These are phyloP conservation scores for Tragelaphus eurycerus DNA, from an alignment of 2,797 vertebrate species.

Conservation along the genomic window DNA sequence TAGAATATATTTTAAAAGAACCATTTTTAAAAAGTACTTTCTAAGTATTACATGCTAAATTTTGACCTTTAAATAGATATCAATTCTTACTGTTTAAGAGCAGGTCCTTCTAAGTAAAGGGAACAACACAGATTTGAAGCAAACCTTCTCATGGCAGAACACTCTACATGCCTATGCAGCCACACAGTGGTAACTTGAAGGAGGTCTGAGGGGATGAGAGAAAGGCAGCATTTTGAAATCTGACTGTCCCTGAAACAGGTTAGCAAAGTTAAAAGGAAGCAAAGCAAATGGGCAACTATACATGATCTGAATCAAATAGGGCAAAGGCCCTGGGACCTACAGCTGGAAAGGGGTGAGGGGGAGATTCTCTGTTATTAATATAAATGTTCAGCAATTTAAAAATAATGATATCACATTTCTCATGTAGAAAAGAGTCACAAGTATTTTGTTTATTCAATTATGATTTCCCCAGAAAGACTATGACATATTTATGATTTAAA, in stretches of 20 bases:
- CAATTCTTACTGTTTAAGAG: background rate
- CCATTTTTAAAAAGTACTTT: constrained; percentile 23
- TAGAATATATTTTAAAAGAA: constrained; percentile 27
- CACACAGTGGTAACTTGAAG: constrained; percentile 45
- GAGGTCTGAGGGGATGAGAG: constrained; percentile 16
- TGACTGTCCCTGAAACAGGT: constrained; percentile 67
- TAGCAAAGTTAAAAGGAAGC: constrained; percentile 77
- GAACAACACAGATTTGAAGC: constrained; percentile 67
- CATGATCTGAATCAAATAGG: constrained; percentile 20
- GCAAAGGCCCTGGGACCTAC: background rate
- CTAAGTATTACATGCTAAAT: constrained; percentile 26
- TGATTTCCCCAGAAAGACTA: constrained; percentile 15
- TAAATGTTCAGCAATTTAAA: constrained; percentile 74
- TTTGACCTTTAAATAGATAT: constrained; percentile 32
- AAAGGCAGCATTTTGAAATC: constrained; percentile 74
- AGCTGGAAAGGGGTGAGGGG: background rate
- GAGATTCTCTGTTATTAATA: constrained; percentile 52
- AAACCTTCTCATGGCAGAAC: constrained; percentile 37
- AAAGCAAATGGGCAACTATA: background rate
- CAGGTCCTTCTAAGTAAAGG: constrained; percentile 65
- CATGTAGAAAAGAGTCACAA: constrained; percentile 38
- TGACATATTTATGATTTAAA: background rate
- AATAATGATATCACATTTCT: constrained; percentile 77
- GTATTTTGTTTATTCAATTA: constrained; percentile 35
- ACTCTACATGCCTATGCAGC: constrained; percentile 71